phyloP scores from a whole-genome alignment of 1,140 invertebrate genomes.

The Drosophila mojavensis region DNA sequence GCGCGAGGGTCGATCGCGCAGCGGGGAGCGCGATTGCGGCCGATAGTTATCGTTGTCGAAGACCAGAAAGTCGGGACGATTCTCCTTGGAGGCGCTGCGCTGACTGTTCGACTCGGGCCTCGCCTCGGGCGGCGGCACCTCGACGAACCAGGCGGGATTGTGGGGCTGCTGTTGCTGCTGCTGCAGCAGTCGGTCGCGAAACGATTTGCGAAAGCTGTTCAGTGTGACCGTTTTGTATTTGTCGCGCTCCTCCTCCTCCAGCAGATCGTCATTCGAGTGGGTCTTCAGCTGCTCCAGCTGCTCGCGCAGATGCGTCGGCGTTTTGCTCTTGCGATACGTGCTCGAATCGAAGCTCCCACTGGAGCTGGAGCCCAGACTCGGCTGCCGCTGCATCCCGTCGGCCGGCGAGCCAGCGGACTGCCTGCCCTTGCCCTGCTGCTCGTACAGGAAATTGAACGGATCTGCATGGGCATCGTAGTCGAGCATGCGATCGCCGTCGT shows the following conservation, averaged over 20 bases:
- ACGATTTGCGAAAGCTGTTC: constrained; percentile 81
- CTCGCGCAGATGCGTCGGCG: constrained; percentile 65
- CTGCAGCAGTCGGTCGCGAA: constrained; percentile 75
- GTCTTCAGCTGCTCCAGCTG: constrained; percentile 77
- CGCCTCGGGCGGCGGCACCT: constrained; percentile 57
- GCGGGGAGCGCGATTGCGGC: constrained; percentile 73
- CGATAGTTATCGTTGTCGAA: constrained; percentile 82
- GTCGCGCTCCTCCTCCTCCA: constrained; percentile 70
- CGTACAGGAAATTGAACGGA: constrained; percentile 81
- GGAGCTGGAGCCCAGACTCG: constrained; percentile 61
- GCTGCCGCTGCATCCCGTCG: constrained; percentile 37
- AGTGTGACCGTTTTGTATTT: constrained; percentile 81
- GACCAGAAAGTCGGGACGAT: constrained; percentile 75
- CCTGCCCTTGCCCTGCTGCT: constrained; percentile 67
- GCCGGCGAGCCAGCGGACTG: neutral
- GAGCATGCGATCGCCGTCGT: constrained; percentile 65
- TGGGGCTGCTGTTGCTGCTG: constrained; percentile 74
- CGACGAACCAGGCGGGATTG: constrained; percentile 82
- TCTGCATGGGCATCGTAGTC: constrained; percentile 78
- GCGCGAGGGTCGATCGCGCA: constrained; percentile 66
- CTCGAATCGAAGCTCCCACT: constrained; percentile 74
- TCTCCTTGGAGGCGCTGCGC: constrained; percentile 61
- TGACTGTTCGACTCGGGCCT: neutral
- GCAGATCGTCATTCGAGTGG: constrained; percentile 65
- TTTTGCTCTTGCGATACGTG: constrained; percentile 75